These are phyloP conservation scores for Rhadina sibilatrix DNA, from an alignment of 2,113 vertebrate species.

Conservation along the genomic window DNA sequence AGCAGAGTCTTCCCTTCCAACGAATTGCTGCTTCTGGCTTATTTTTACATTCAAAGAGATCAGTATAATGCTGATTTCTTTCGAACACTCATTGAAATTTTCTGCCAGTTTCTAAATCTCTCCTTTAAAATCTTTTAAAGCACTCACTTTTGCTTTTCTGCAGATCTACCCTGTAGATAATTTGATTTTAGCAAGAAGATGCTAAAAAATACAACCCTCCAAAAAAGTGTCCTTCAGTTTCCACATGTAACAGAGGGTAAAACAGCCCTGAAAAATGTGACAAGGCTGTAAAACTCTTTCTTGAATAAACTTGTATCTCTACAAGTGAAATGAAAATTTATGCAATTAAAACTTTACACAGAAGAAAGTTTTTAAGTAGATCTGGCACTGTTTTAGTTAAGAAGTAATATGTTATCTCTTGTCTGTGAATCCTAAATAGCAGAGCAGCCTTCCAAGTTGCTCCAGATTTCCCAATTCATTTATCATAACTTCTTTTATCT, in stretches of 20 bases:
- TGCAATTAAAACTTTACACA: background rate
- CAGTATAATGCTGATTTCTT: background rate
- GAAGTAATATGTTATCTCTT: background rate
- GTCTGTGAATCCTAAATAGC: background rate
- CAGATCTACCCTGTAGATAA: background rate
- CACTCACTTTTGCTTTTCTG: background rate
- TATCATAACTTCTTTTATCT: background rate
- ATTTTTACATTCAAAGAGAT: conserved; percentile 21
- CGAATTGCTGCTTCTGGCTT: background rate
- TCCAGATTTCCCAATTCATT: background rate
- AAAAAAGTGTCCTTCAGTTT: background rate
- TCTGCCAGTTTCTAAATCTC: conserved; percentile 19
- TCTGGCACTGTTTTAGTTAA: background rate
- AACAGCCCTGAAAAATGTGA: background rate
- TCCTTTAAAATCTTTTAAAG: background rate
- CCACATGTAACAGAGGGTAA: background rate
- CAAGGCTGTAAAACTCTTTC: background rate
- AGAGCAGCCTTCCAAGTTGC: background rate
- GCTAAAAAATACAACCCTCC: background rate
- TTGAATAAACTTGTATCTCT: background rate
- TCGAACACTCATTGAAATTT: conserved; percentile 2
- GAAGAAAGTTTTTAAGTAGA: background rate
- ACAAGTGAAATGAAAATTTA: background rate
- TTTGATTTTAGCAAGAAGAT: background rate
- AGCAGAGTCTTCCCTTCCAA: conserved; percentile 3